Percentiles rank a stretch among this genome's conserved stretches.
Conservation (phyloP, 2,888 invertebrate species). For the Schizaphis graminum region DNA sequence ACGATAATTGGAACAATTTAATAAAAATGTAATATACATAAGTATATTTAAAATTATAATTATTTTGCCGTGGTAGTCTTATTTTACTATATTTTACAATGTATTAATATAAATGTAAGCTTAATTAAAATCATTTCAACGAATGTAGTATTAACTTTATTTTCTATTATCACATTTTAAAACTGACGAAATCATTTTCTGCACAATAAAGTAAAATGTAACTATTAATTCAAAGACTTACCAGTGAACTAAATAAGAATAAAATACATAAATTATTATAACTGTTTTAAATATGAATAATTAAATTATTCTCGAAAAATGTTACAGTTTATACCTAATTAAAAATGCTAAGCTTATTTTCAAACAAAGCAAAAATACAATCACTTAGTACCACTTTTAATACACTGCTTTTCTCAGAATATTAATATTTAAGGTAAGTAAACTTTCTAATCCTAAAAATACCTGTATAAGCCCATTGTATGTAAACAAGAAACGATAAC, state of each 20-base stretch:
- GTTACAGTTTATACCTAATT: slow-evolving; percentile 10
- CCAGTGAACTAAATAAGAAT: neutral
- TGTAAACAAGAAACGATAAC: neutral
- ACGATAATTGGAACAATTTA: neutral
- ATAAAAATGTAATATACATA: neutral
- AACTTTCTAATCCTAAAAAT: slow-evolving; percentile 8
- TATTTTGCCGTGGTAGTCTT: neutral
- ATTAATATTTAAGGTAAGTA: neutral
- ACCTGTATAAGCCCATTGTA: neutral
- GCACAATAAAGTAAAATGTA: neutral
- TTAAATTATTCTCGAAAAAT: slow-evolving; percentile 5
- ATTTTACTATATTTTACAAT: neutral
- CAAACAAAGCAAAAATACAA: slow-evolving; percentile 14
- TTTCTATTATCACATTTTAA: neutral
- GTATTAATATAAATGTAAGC: neutral
- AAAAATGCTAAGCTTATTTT: slow-evolving; percentile 17
- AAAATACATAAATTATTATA: slow-evolving; percentile 3
- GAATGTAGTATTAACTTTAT: neutral
- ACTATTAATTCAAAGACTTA: slow-evolving; percentile 2
- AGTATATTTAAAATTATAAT: neutral
- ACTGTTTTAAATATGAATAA: slow-evolving; percentile 16
- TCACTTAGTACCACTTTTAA: neutral
- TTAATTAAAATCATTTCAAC: neutral
- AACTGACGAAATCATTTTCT: neutral
- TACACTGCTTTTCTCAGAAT: neutral